Evolutionary conservation across 2,113 vertebrate species (phyloP).

Genomic region (Piaya cayana): DNA sequence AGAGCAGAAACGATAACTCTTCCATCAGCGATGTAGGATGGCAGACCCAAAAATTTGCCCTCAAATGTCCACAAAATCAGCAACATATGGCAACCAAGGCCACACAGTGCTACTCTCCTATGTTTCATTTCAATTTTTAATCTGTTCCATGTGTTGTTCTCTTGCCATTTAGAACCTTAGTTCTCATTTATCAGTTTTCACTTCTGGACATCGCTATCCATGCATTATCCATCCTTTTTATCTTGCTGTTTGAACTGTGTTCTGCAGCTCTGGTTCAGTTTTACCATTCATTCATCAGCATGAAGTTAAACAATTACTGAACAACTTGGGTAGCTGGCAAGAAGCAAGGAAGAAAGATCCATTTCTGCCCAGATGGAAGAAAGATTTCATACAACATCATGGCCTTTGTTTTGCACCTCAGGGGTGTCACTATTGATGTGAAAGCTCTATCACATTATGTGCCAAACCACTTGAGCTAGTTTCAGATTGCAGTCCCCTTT

Average conservation of each 20-base stretch:
- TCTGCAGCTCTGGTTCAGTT: conserved; percentile 57
- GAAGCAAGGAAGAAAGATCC: conserved; percentile 24
- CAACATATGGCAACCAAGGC: background rate
- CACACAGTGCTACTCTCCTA: background rate
- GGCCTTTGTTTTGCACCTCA: conserved; percentile 47
- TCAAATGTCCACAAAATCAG: conserved; percentile 5
- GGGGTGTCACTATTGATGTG: conserved; percentile 28
- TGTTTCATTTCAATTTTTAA: conserved; percentile 18
- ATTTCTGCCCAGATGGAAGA: conserved; percentile 59
- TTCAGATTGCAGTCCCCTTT: conserved; percentile 43
- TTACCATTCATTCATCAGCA: conserved; percentile 57
- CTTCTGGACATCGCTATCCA: background rate
- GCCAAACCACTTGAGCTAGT: conserved; percentile 46
- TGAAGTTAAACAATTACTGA: conserved; percentile 53
- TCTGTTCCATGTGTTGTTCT: conserved; percentile 53
- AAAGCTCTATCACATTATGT: conserved; percentile 23
- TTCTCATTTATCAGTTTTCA: conserved; percentile 46
- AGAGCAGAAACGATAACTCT: background rate
- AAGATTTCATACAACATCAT: conserved; percentile 26
- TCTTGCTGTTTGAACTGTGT: conserved; percentile 52
- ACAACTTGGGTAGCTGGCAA: conserved; percentile 53
- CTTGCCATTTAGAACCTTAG: background rate
- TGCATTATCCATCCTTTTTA: conserved; percentile 48
- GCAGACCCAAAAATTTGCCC: background rate
- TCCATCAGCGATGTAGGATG: background rate